Evolutionary conservation across 2,797 vertebrate species (phyloP), one percentile per base, ranked within the genome.

Genomic region (Catharus ustulatus): DNA sequence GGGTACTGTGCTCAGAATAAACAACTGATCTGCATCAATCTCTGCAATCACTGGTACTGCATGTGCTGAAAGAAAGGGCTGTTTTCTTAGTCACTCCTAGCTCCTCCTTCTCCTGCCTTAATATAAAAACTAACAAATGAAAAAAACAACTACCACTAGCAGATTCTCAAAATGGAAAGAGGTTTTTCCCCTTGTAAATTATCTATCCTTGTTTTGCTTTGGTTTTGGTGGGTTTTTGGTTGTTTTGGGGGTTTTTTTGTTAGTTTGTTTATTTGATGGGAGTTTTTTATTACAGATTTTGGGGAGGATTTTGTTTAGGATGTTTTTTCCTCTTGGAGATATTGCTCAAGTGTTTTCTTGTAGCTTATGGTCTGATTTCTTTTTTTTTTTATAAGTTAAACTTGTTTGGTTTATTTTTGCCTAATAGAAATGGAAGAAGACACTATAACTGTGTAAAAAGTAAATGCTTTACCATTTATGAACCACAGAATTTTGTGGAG

Each of bases 301-400:
- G 2, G 12, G 9, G 2, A 21, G 1, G 10, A 12, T 29, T 20
- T 57, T n/a, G 2, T 20, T 63, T 29, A 10, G 3, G 10, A 4
- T 2, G 32, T 16, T 15, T 6, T 57, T 42, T 11, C 10, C 11
- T 55, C 43, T 64, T 78, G 7, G 5, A 11, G 3, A 4, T 52
- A 27, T 23, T 76, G 24, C 15, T 84, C 38, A 68, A 45, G 12
- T 40, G 26, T 58, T 88, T 32, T 51, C 32, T 42, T 72, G 13
- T n/a, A 68, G 34, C 23, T 64, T 52, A 13, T 45, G 36, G 18
- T 62, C 16, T n/a, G 19, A 6, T 14, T 79, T 64, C 4, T 36
- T 42, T 57, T 34, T 57, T 34, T 38, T 51, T 63, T 48, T 6
- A 8, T 6, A 29, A 51, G 23, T 71, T 89, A 66, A 40, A 34